Evolutionary conservation across 2,113 vertebrate genomes (phyloP), one percentile per base, ranked within the genome.

Genomic region (Embiotoca jacksoni): DNA sequence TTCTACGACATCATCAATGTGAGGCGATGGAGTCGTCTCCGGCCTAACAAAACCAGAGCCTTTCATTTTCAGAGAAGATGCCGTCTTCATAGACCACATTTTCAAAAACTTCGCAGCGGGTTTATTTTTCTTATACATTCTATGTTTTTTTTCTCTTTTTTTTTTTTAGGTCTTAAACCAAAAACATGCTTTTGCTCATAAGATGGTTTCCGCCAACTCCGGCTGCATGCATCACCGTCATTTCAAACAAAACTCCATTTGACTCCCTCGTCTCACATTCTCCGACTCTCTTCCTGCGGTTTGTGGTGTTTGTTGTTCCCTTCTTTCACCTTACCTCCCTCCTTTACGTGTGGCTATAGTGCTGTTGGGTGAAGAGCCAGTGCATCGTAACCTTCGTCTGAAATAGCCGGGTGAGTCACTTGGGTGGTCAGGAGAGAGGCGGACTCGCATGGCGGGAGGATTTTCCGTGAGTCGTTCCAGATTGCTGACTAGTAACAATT

Each of bases 401-500:
- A 90, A 93, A 92, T 87, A 84, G 83, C 76, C 72, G 50, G n/a
- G 59, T 89, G 90, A 92, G 78, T 92, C 91, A 92, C 81, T 80
- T 80, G 81, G 87, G 75, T 85, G 83, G 88, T 83, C 90, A 87
- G 64, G 30, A 58, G 75, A 67, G 75, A 67, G 54, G 62, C 63
- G 1, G 60, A 76, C 65, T 85, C 60, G 71, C 83, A 82, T 70
- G 65, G 58, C 35, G 13, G 63, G 64, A 74, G 58, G 72, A 83
- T 78, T 93, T 91, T 89, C 86, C 91, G 80, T 71, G 44, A 78
- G 73, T 75, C 64, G 2, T 60, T 87, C 75, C 86, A 84, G 70
- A 62, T 77, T 36, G 82, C 78, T 88, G 84, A 90, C 74, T 70
- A 2, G 77, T 68, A 76, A 39, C 30, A 50, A 81, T 81, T 52